These are phyloP conservation scores for Sphaeridia pumilis DNA, from an alignment of 2,888 invertebrate species.

Conservation along the genomic window DNA sequence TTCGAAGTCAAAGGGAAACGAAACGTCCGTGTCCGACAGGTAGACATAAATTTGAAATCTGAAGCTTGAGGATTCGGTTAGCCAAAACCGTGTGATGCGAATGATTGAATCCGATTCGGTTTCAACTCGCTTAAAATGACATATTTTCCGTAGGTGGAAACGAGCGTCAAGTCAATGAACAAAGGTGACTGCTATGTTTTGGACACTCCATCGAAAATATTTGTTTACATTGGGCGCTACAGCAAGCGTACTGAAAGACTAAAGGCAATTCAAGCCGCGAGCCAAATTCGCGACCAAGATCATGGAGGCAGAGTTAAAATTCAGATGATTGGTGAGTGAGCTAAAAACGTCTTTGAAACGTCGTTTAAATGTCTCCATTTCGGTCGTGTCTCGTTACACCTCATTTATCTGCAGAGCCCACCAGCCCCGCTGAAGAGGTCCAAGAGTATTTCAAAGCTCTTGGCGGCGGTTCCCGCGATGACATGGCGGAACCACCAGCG, in stretches of 20 bases:
- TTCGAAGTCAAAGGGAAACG: constrained; percentile 84
- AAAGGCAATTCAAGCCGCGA: constrained; percentile 71
- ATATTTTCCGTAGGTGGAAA: constrained; percentile 42
- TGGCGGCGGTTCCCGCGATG: constrained; percentile 57
- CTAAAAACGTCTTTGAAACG: too few species aligned
- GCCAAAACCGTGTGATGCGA: neutral
- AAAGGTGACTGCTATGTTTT: constrained; percentile 82
- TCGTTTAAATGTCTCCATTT: too few species aligned
- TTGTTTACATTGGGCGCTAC: constrained; percentile 64
- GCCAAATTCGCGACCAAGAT: constrained; percentile 75
- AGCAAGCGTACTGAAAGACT: constrained; percentile 66
- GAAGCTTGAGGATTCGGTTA: too few species aligned
- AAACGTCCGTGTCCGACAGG: constrained; percentile 68
- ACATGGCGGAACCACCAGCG: constrained; percentile 58
- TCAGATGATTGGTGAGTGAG: constrained; percentile 56
- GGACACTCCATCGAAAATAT: constrained; percentile 58
- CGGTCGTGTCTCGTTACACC: too few species aligned
- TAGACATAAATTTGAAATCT: too few species aligned
- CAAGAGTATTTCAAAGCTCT: constrained; percentile 65
- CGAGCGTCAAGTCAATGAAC: constrained; percentile 65
- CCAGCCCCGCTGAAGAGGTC: constrained; percentile 52
- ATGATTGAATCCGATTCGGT: neutral
- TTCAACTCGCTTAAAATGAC: too few species aligned
- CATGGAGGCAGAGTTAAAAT: constrained; percentile 67
- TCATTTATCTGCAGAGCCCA: too few species aligned